A percentile compares a stretch with the other conserved stretches of the same genome.
Conservation (phyloP, 2,113 vertebrate species). For the Orycteropus afer region DNA sequence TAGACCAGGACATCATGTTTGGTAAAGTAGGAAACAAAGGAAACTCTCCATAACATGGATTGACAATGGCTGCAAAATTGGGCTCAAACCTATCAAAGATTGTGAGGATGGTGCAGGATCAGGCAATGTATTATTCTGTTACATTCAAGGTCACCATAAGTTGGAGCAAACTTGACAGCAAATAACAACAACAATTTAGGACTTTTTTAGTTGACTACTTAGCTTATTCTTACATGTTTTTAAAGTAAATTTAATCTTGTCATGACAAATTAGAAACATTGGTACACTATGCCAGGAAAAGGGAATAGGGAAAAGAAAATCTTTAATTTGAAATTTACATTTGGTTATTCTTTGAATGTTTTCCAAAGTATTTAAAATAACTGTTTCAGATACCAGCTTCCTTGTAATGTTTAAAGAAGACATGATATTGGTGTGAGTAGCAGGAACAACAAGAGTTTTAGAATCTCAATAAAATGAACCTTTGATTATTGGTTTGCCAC, state of each 20-base stretch:
- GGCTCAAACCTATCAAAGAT: not conserved
- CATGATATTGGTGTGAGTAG: not conserved
- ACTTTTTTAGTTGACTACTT: not conserved
- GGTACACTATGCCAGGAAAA: not conserved
- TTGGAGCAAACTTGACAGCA: not conserved
- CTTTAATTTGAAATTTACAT: slow-evolving; percentile 48
- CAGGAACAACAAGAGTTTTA: slow-evolving; percentile 16
- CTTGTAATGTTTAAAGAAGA: slow-evolving; percentile 41
- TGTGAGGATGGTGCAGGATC: not conserved
- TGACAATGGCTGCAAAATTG: not conserved
- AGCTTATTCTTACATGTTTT: not conserved
- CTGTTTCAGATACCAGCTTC: not conserved
- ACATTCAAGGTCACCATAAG: not conserved
- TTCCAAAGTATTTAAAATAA: slow-evolving; percentile 27
- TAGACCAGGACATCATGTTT: not conserved
- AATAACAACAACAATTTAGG: not conserved
- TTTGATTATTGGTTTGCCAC: slow-evolving; percentile 11
- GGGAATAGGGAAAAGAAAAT: not conserved
- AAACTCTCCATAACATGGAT: not conserved
- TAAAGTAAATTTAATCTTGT: slow-evolving; percentile 22
- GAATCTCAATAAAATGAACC: not conserved
- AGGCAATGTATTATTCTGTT: not conserved
- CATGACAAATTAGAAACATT: not conserved
- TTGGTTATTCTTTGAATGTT: not conserved
- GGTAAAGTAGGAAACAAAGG: not conserved